phyloP scores from a whole-genome alignment of 2,113 vertebrate genomes.

The Dendrocopos noguchii region DNA sequence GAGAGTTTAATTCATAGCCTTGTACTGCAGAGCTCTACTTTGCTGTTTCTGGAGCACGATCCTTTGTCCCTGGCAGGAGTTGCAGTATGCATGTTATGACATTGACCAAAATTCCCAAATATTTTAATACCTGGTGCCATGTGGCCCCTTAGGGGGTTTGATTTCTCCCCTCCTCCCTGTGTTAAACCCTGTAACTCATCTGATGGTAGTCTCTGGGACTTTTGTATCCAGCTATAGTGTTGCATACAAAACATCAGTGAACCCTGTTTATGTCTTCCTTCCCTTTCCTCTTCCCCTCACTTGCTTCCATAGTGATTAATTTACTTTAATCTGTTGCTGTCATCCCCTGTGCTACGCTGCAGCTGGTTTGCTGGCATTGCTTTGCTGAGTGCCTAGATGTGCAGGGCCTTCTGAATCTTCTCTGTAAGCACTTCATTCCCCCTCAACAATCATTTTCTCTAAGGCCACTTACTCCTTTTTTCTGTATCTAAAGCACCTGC shows the following conservation, averaged over 20 bases:
- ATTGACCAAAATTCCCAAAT: not conserved
- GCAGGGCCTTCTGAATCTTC: not conserved
- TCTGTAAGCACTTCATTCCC: not conserved
- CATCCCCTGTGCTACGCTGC: not conserved
- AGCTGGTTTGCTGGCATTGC: not conserved
- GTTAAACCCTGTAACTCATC: not conserved
- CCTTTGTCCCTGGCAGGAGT: not conserved
- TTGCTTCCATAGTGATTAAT: not conserved
- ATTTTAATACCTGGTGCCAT: not conserved
- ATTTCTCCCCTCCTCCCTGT: not conserved
- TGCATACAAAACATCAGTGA: not conserved
- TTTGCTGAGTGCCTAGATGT: not conserved
- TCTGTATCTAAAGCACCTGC: rapidly evolving
- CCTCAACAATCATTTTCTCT: not conserved
- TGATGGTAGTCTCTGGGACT: not conserved
- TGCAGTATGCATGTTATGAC: not conserved
- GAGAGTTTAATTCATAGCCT: not conserved
- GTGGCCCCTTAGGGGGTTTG: not conserved
- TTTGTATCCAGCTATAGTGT: not conserved
- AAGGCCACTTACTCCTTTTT: not conserved
- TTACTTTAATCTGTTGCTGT: not conserved
- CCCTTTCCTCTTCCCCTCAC: not conserved
- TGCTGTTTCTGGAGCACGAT: not conserved
- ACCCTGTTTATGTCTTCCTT: not conserved
- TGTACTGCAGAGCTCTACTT: not conserved